phyloP scores from a whole-genome alignment of 2,888 invertebrate species.

The Galerucella pusilla region DNA sequence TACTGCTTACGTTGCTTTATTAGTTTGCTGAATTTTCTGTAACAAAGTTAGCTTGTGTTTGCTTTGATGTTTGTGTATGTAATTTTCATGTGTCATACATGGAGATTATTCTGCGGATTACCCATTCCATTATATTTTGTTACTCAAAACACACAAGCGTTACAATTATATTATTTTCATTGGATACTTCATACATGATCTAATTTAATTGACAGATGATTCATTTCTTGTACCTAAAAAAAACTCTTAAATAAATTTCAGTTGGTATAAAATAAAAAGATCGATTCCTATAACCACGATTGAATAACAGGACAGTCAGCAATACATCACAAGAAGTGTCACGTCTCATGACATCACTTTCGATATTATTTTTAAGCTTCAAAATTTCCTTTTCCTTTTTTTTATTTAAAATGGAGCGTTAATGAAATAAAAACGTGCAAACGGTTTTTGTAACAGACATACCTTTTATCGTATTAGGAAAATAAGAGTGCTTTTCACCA shows the following conservation, averaged over 20 bases:
- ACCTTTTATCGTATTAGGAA: constrained; percentile 15
- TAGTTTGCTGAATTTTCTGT: constrained; percentile 50
- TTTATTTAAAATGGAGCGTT: neutral
- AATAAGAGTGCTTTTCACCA: constrained; percentile 9
- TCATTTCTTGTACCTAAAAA: too few relatives aligned
- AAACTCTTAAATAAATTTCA: too few relatives aligned
- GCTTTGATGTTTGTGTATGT: constrained; percentile 45
- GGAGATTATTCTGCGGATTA: constrained; percentile 45
- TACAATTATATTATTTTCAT: neutral
- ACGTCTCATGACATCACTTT: constrained; percentile 1
- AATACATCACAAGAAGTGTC: constrained; percentile 4
- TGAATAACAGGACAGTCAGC: neutral
- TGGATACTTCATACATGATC: too few relatives aligned
- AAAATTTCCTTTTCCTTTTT: neutral
- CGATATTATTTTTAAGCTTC: neutral
- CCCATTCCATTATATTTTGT: constrained; percentile 34
- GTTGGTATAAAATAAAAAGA: neutral
- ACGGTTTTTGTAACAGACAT: constrained; percentile 9
- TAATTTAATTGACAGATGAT: too few relatives aligned
- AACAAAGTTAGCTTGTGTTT: constrained; percentile 49
- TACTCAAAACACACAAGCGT: constrained; percentile 23
- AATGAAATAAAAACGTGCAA: constrained; percentile 9
- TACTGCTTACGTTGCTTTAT: constrained; percentile 51
- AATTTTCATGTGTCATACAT: constrained; percentile 41
- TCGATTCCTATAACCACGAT: neutral